Conservation (phyloP, 1,140 invertebrate genomes). For the Pentalonia nigronervosa region DNA sequence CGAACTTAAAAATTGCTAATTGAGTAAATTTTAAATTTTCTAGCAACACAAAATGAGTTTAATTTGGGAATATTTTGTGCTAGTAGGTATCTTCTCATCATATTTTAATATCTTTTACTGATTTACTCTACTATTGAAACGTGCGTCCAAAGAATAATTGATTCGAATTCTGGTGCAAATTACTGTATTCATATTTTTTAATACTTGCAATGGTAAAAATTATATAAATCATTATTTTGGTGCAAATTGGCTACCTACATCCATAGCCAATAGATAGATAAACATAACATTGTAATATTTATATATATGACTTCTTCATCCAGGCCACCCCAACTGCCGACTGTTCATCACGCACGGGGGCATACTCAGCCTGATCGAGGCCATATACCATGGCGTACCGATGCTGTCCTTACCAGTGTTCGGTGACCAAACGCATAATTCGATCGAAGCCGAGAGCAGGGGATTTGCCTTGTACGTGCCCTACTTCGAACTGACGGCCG, state of each 20-base stretch:
- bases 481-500: constrained; percentile 32
- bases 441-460: background rate
- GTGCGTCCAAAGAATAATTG: too few species aligned
- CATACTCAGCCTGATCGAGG: constrained; percentile 74
- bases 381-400: constrained; percentile 74
- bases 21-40: too few species aligned
- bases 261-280: background rate
- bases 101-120: too few species aligned
- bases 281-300: background rate
- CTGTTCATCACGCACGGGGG: constrained; percentile 78
- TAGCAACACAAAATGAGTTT: too few species aligned
- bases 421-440: constrained; percentile 64
- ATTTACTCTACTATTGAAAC: too few species aligned
- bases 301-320: background rate
- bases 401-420: constrained; percentile 76
- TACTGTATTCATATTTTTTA: too few species aligned
- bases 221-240: too few species aligned
- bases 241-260: background rate
- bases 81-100: too few species aligned
- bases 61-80: too few species aligned
- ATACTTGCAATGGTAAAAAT: too few species aligned
- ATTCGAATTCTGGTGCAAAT: too few species aligned
- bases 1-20: too few species aligned
- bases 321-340: constrained; percentile 60
- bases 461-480: constrained; percentile 23